phyloP scores from a whole-genome alignment of 2,113 vertebrate genomes.

The Sakesphorus luctuosus region DNA sequence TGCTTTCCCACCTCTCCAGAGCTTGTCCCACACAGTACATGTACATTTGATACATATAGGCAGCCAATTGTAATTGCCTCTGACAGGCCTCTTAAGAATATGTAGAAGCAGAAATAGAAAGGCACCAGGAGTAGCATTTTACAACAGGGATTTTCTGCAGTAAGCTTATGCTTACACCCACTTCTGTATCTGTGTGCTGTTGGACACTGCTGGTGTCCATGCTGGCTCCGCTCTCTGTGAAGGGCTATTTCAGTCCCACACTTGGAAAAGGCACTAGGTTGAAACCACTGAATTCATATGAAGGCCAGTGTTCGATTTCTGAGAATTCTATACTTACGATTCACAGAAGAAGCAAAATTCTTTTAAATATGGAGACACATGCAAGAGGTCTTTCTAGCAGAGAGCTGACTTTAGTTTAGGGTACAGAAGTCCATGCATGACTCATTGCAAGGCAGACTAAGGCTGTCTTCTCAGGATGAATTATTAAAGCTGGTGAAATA shows the following conservation, averaged over 20 bases:
- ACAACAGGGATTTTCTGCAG: neutral
- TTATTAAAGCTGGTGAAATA: conserved; percentile 54
- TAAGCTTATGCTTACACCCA: neutral
- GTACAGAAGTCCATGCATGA: neutral
- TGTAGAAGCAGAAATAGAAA: neutral
- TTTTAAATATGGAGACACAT: neutral
- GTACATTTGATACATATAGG: neutral
- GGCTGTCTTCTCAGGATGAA: neutral
- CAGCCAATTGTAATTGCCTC: neutral
- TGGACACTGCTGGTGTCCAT: neutral
- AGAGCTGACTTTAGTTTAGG: neutral
- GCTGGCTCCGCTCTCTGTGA: neutral
- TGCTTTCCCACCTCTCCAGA: neutral
- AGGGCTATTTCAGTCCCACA: neutral
- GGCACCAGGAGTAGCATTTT: neutral
- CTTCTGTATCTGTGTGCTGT: neutral
- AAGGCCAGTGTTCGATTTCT: neutral
- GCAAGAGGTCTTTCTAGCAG: neutral
- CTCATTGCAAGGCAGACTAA: neutral
- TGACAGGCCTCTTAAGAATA: neutral
- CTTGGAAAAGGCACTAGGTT: neutral
- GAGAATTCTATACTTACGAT: neutral
- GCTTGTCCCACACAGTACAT: neutral
- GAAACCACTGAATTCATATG: neutral
- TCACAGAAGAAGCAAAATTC: neutral